Conservation (phyloP, 2,888 invertebrate genomes). For the Parnassius smintheus region DNA sequence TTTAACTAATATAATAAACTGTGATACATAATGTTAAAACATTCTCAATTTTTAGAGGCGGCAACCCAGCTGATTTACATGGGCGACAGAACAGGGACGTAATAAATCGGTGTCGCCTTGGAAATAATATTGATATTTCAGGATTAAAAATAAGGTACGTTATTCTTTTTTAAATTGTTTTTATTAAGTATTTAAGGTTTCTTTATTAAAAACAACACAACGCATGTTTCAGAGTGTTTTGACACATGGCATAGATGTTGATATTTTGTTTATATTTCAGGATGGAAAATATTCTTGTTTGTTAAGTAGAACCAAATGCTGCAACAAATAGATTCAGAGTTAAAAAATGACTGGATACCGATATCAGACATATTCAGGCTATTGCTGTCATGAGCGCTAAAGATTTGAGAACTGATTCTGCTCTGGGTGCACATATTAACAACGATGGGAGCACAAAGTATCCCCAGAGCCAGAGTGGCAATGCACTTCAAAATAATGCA, state of each 20-base stretch:
- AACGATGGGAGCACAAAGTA: constrained; percentile 67
- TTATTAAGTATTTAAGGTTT: constrained; percentile 27
- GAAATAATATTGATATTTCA: constrained; percentile 75
- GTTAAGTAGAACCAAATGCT: constrained; percentile 16
- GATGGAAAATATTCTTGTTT: constrained; percentile 46
- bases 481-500: constrained; percentile 54
- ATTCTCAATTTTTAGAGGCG: constrained; percentile 28
- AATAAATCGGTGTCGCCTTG: constrained; percentile 78
- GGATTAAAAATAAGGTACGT: constrained; percentile 41
- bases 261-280: constrained; percentile 78
- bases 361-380: constrained; percentile 42
- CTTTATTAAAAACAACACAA: constrained; percentile 34
- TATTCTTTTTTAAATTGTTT: constrained; percentile 20
- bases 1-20: too few species aligned
- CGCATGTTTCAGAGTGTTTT: constrained; percentile 76
- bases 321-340: constrained; percentile 1
- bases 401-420: constrained; percentile 62
- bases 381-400: constrained; percentile 73
- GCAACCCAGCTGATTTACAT: constrained; percentile 50
- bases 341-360: constrained; percentile 59
- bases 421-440: constrained; percentile 59
- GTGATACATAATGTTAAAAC: too few species aligned
- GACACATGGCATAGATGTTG: constrained; percentile 72
- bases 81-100: constrained; percentile 63
- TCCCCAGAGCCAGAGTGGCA: constrained; percentile 53